These are phyloP conservation scores for Allophyes oxyacanthae DNA, from an alignment of 2,888 invertebrate species.

Conservation along the genomic window DNA sequence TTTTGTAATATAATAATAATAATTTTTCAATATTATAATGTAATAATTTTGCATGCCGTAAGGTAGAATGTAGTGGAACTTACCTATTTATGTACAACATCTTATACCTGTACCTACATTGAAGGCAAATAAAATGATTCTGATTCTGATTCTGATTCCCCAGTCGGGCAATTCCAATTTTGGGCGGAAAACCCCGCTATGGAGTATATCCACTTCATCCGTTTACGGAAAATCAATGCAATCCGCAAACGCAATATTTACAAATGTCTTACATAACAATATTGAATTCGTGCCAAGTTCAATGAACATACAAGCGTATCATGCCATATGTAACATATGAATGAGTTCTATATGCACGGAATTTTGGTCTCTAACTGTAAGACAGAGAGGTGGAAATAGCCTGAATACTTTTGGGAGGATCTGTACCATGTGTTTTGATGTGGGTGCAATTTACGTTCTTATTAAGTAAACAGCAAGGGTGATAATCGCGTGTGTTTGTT, in stretches of 20 bases:
- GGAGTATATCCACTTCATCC: no score
- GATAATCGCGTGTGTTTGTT: constrained; percentile 1
- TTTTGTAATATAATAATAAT: no score
- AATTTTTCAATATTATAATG: no score
- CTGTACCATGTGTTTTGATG: neutral
- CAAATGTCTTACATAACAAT: constrained; percentile 32
- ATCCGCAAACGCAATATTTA: constrained; percentile 7
- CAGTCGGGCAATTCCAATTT: no score
- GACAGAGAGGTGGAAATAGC: constrained; percentile 7
- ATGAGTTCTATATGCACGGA: neutral
- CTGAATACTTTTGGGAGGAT: neutral
- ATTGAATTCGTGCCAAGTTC: constrained; percentile 49
- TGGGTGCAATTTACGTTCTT: constrained; percentile 7
- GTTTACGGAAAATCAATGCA: constrained; percentile 7
- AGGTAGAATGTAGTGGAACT: no score
- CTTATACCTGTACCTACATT: no score
- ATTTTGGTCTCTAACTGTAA: neutral
- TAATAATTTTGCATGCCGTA: no score
- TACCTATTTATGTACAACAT: no score
- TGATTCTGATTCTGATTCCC: no score
- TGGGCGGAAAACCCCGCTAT: no score
- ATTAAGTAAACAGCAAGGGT: neutral
- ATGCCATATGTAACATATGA: constrained; percentile 4
- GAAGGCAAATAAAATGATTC: no score
- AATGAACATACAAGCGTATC: constrained; percentile 10